phyloP scores from a whole-genome alignment of 2,888 invertebrate genomes.

The Microdon myrmicae region DNA sequence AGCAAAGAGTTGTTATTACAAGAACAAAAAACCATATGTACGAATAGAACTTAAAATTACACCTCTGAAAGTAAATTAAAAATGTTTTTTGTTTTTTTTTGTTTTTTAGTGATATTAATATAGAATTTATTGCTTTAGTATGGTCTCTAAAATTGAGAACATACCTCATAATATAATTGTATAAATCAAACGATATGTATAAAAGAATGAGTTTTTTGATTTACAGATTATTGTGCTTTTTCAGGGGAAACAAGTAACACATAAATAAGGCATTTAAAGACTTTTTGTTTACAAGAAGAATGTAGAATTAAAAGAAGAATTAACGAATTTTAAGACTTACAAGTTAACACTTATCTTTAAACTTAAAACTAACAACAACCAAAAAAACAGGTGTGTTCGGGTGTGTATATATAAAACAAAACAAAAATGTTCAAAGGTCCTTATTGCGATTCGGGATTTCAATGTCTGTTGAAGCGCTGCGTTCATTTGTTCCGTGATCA shows the following conservation, averaged over 20 bases:
- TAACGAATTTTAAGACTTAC: conserved; percentile 49
- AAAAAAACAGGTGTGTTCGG: conserved; percentile 1
- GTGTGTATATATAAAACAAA: conserved; percentile 4
- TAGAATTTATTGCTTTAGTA: conserved; percentile 26
- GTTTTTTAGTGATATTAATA: conserved; percentile 15
- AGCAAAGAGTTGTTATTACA: too few relatives aligned
- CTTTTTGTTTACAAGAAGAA: conserved; percentile 19
- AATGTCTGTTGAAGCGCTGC: conserved; percentile 58
- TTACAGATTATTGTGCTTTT: conserved; percentile 26
- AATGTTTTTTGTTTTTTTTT: conserved; percentile 36
- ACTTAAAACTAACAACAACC: conserved; percentile 17
- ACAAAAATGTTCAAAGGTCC: conserved; percentile 25
- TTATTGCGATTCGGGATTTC: conserved; percentile 58
- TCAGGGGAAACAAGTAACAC: conserved; percentile 19
- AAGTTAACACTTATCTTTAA: conserved; percentile 21
- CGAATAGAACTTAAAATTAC: too few relatives aligned
- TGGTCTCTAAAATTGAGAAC: conserved; percentile 8
- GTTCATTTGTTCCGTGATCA: conserved; percentile 54
- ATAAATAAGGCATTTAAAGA: conserved; percentile 30
- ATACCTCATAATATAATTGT: too few relatives aligned
- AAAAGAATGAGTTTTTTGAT: too few relatives aligned
- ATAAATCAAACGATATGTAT: too few relatives aligned
- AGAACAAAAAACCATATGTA: too few relatives aligned
- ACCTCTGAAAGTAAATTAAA: too few relatives aligned
- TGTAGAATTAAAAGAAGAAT: conserved; percentile 44